phyloP scores from a whole-genome alignment of 1,140 invertebrate genomes.

The Sesamia nonagrioides region DNA sequence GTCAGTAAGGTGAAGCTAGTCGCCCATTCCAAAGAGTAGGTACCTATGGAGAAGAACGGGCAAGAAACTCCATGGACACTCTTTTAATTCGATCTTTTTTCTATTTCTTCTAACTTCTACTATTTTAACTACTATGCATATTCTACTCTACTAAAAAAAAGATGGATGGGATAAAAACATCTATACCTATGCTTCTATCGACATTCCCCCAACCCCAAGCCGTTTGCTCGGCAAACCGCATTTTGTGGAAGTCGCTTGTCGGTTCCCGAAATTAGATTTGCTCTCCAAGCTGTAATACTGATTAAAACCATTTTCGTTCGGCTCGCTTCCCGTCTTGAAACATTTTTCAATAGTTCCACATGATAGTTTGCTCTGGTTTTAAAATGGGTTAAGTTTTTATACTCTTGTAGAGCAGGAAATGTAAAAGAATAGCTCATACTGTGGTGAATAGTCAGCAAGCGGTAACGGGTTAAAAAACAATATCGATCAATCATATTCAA shows the following conservation, averaged over 20 bases:
- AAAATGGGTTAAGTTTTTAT: not conserved
- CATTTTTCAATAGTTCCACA: conserved; percentile 24
- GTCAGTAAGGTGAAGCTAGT: too few species aligned
- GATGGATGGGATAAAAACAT: too few species aligned
- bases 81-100: too few species aligned
- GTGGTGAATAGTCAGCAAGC: too few species aligned
- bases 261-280: conserved; percentile 79
- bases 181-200: not conserved
- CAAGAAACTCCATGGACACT: too few species aligned
- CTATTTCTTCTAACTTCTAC: too few species aligned
- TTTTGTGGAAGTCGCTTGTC: conserved; percentile 70
- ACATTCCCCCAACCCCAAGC: conserved; percentile 52
- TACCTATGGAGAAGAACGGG: too few species aligned
- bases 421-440: not conserved
- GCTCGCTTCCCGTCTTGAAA: conserved; percentile 20
- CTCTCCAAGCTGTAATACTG: conserved; percentile 74
- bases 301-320: conserved; percentile 65
- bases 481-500: too few species aligned
- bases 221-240: conserved; percentile 72
- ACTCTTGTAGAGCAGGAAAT: not conserved
- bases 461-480: too few species aligned
- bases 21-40: too few species aligned
- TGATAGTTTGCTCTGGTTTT: not conserved
- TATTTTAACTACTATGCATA: too few species aligned
- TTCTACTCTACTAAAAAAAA: too few species aligned